These are phyloP conservation scores for Eupleurogrammus muticus DNA, from an alignment of 2,797 vertebrate genomes.

Conservation along the genomic window DNA sequence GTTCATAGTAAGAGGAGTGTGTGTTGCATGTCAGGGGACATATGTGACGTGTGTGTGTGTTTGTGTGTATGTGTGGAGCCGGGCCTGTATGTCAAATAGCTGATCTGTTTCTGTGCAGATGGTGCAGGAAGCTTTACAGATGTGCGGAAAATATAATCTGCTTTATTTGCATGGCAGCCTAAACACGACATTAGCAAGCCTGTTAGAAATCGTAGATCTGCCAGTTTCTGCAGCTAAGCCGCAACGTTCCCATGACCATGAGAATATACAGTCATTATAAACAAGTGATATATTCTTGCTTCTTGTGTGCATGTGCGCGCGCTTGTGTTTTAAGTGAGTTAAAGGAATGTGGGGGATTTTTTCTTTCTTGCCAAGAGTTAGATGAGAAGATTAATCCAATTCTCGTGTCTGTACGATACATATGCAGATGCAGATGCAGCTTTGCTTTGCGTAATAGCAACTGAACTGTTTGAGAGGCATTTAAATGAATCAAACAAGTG, in stretches of 20 bases:
- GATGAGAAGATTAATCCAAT: background rate
- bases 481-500: background rate
- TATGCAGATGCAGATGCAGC: background rate
- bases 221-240: slow-evolving; percentile 6
- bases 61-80: background rate
- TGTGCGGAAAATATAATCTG: slow-evolving; percentile 71
- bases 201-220: slow-evolving; percentile 37
- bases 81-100: slow-evolving; percentile 38
- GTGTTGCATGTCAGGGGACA: slow-evolving; percentile 54
- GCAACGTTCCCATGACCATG: background rate
- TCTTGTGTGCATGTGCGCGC: too few relatives aligned
- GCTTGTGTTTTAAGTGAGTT: background rate
- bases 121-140: slow-evolving; percentile 68
- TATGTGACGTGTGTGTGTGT: slow-evolving; percentile 24
- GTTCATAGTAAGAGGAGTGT: slow-evolving; percentile 36
- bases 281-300: background rate
- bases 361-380: background rate
- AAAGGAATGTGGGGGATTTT: background rate
- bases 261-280: background rate
- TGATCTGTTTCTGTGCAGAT: slow-evolving; percentile 57
- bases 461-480: background rate
- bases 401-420: accelerated
- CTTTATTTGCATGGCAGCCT: slow-evolving; percentile 67
- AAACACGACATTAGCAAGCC: slow-evolving; percentile 59
- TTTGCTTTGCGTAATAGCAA: background rate